Conservation (phyloP, 2,797 vertebrate genomes). For the Triplophysa yarkandensis region DNA sequence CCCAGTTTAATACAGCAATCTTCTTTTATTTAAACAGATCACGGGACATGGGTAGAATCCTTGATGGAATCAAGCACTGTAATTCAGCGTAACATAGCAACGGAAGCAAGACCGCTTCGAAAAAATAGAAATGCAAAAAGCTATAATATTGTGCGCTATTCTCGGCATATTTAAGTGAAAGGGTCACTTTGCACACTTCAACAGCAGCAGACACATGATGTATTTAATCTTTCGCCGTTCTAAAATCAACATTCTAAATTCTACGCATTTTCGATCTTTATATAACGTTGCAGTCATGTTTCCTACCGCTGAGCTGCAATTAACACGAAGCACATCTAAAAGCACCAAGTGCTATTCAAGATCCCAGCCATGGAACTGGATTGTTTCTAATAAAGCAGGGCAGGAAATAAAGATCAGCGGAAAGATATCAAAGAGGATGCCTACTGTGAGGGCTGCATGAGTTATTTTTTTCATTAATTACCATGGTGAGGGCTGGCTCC, state of each 20-base stretch:
- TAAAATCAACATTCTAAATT: conserved; percentile 10
- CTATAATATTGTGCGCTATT: conserved; percentile 3
- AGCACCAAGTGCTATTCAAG: conserved; percentile 1
- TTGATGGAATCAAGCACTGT: conserved; percentile 12
- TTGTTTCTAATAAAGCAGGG: conserved; percentile 45
- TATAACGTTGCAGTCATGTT: conserved; percentile 2
- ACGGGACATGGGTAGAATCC: conserved; percentile 1
- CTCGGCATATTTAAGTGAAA: conserved; percentile 18
- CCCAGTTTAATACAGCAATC: conserved; percentile 7
- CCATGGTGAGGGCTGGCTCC: conserved; percentile 38
- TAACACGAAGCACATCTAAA: conserved; percentile 36
- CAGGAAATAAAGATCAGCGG: conserved; percentile 37
- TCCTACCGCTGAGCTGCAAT: conserved; percentile 24
- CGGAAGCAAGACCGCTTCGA: conserved; percentile 17
- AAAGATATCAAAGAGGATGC: conserved; percentile 45
- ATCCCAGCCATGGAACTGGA: conserved; percentile 2
- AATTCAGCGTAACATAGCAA: conserved; percentile 34
- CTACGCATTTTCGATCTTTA: conserved; percentile 1
- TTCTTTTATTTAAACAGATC: conserved; percentile 34
- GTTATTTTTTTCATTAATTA: conserved; percentile 56
- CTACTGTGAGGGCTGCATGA: conserved; percentile 40
- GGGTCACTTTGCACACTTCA: conserved; percentile 26
- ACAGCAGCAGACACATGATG: conserved; percentile 27
- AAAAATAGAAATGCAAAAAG: conserved; percentile 28
- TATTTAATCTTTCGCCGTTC: conserved; percentile 12